Base-by-base conservation (phyloP, 2,888 invertebrate species). In the Oscheius sp. region DNA sequence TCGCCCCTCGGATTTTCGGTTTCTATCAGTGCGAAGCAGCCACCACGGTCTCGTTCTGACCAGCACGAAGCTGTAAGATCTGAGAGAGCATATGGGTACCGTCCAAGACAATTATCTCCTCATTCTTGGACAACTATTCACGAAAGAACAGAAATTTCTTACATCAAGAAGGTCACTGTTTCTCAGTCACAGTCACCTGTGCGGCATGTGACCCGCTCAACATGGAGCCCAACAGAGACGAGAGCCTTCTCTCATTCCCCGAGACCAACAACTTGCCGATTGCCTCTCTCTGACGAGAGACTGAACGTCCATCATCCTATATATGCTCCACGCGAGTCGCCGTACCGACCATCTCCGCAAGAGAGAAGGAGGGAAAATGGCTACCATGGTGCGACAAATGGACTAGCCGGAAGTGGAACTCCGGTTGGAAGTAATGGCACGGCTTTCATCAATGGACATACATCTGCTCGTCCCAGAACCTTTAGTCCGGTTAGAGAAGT, bases 51-150 rank as follows among this genome's bases (percentile, higher is more conserved):
- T 75, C 78, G 59, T 13, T 37, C 62, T 35, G 73, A 66, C n/a
- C n/a, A 51, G 5, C 53, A 51, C 48, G 51, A 47, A 29, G 21
- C 42, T 2, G 7, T 35, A 5, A 70, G n/a, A 13, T n/a, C 37
- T 11, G 21, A 13, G 13, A 29, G 2, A 2, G 13, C 70, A 7
- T 55, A 68, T 33, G 72, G 74, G 32, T 70, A 82, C 21, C 63
- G 76, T 2, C 73, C 77, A 53, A 79, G 81, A 37, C 81, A 84
- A 32, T 77, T 82, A 2, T 80, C 80, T 7, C 82, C 82, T 11
- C 82, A 82, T 74, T 75, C 78, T 3, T 87, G 87, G 87, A 87
- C 87, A 1, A 85, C 85, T 9, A 77, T 87, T 33, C 82, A 84
- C 9, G 87, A 87, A 58, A 84, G 83, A 2, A 84, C 86, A 1